phyloP scores from a whole-genome alignment of 2,888 invertebrate genomes.

The Diabrotica balteata region DNA sequence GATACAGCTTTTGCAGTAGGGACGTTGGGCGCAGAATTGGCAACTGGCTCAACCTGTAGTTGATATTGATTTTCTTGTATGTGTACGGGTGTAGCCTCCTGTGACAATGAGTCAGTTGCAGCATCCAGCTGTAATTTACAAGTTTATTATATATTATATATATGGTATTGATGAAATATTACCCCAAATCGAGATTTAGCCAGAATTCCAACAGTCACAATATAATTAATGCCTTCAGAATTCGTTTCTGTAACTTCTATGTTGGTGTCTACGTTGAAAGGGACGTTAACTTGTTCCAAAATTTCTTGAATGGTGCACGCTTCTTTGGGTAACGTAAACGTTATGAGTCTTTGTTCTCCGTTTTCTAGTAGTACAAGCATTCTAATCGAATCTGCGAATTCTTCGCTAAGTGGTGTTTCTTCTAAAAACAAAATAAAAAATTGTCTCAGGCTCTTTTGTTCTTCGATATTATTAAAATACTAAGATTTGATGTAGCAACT shows the following conservation, averaged over 20 bases:
- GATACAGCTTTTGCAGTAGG: not conserved
- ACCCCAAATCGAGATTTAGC: slow-evolving; percentile 19
- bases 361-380: slow-evolving; percentile 81
- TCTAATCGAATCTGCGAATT: slow-evolving; percentile 73
- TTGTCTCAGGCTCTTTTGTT: too few relatives aligned
- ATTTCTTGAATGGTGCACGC: slow-evolving; percentile 84
- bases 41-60: too few relatives aligned
- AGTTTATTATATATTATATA: too few relatives aligned
- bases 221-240: slow-evolving; percentile 78
- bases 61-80: too few relatives aligned
- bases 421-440: slow-evolving; percentile 16
- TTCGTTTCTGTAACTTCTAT: slow-evolving; percentile 79
- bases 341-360: slow-evolving; percentile 82
- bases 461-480: too few relatives aligned
- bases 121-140: too few relatives aligned
- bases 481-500: too few relatives aligned
- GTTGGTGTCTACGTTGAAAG: slow-evolving; percentile 72
- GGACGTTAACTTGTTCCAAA: slow-evolving; percentile 78
- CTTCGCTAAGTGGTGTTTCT: slow-evolving; percentile 61
- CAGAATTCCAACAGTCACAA: slow-evolving; percentile 72
- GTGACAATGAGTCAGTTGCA: not conserved
- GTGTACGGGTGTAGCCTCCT: slow-evolving; percentile 17
- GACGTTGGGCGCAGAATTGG: too few relatives aligned
- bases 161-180: too few relatives aligned
- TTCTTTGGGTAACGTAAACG: slow-evolving; percentile 82